phyloP scores from a whole-genome alignment of 2,888 invertebrate genomes.

The Watsonalla binaria region DNA sequence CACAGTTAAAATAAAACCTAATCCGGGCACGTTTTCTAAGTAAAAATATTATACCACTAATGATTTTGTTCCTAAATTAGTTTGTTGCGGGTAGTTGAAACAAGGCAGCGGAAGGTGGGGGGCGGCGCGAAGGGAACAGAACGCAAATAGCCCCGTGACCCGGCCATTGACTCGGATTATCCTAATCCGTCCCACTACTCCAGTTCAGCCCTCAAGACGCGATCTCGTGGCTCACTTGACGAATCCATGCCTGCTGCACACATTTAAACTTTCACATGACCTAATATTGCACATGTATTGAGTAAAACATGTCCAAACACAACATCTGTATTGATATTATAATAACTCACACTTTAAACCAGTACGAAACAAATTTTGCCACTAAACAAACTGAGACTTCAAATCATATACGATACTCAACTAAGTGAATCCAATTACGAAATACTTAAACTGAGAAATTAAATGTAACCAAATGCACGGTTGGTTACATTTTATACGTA shows the following conservation, averaged over 20 bases:
- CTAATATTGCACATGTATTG: conserved; percentile 41
- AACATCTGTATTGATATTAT: not conserved
- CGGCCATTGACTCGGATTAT: conserved; percentile 78
- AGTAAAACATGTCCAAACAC: not conserved
- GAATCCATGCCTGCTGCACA: conserved; percentile 23
- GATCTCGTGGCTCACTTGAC: conserved; percentile 28
- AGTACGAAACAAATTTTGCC: not conserved
- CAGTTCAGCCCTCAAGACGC: conserved; percentile 56
- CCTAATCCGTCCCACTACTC: conserved; percentile 78
- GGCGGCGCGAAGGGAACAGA: conserved; percentile 48
- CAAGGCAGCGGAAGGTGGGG: conserved; percentile 54
- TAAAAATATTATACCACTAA: conserved; percentile 43
- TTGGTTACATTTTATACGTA: conserved; percentile 22
- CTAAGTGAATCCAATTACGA: not conserved
- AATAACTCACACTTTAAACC: not conserved
- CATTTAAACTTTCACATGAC: conserved; percentile 51
- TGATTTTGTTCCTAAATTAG: conserved; percentile 66
- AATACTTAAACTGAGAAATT: conserved; percentile 2
- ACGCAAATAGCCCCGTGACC: conserved; percentile 75
- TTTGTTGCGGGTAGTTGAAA: conserved; percentile 57
- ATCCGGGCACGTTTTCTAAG: conserved; percentile 23
- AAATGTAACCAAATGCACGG: conserved; percentile 3
- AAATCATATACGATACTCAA: not conserved
- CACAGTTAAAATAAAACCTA: conserved; percentile 17
- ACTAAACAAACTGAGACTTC: not conserved